Conservation (phyloP, 2,113 vertebrate species). For the Nycticebus coucang region DNA sequence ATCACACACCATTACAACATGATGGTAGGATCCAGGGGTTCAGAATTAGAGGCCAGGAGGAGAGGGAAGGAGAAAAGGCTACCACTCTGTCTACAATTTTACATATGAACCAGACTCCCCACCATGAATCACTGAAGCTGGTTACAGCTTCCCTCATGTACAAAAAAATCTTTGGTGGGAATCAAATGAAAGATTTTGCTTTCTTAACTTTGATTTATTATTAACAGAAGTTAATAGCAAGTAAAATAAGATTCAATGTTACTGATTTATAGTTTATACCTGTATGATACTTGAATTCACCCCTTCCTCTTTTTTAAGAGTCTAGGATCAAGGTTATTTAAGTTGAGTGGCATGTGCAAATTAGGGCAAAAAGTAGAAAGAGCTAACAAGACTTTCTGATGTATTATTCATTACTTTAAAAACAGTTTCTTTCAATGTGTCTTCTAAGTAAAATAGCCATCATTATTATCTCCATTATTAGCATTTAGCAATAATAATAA, state of each 20-base stretch:
- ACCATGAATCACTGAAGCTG: background rate
- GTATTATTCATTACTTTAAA: background rate
- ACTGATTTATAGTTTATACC: background rate
- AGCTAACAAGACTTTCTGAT: background rate
- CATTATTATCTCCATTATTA: background rate
- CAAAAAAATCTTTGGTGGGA: background rate
- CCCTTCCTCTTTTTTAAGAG: background rate
- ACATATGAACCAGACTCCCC: background rate
- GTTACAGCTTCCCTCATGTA: background rate
- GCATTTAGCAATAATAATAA: background rate
- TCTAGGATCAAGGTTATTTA: background rate
- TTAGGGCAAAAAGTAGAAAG: background rate
- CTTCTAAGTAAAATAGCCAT: background rate
- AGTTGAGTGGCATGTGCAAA: background rate
- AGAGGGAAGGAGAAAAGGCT: background rate
- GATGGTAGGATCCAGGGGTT: background rate
- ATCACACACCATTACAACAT: background rate
- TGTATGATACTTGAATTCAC: background rate
- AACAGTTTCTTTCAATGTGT: background rate
- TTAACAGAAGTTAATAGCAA: background rate
- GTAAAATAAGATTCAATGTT: background rate
- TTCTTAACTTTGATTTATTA: background rate
- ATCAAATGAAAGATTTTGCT: background rate
- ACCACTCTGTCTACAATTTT: accelerated
- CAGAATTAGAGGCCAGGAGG: background rate